phyloP scores from a whole-genome alignment of 2,888 invertebrate genomes.

The Rambutsinella grinnellia region DNA sequence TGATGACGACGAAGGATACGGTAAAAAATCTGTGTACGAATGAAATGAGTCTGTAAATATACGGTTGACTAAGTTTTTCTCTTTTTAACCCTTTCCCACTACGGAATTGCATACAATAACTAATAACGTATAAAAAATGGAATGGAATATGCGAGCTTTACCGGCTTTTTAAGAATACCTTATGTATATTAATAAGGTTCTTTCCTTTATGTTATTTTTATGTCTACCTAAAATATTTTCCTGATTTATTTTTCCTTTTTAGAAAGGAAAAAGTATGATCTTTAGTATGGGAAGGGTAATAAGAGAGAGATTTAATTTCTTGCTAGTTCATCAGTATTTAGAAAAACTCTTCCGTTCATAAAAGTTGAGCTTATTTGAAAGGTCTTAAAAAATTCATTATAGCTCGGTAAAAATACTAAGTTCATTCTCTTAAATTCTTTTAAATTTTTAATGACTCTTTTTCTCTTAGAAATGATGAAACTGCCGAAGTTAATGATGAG shows the following conservation, averaged over 20 bases:
- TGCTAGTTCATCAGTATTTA: not conserved
- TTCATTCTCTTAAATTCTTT: not conserved
- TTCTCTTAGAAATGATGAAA: not conserved
- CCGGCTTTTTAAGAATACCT: no score
- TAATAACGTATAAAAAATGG: no score
- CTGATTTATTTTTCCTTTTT: not conserved
- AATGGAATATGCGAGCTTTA: no score
- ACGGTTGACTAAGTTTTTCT: not conserved
- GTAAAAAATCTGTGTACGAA: constrained; percentile 13
- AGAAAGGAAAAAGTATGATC: not conserved
- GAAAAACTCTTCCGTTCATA: not conserved
- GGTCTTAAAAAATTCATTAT: not conserved
- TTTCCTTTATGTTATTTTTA: not conserved
- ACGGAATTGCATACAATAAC: no score
- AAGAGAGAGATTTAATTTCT: not conserved
- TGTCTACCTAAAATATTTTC: not conserved
- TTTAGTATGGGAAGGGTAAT: not conserved
- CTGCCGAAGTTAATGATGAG: not conserved
- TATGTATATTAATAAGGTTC: no score
- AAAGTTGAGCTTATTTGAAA: no score
- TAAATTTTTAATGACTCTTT: not conserved
- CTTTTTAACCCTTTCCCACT: constrained; percentile 21
- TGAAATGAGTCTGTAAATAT: not conserved
- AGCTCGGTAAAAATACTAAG: no score
- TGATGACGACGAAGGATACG: constrained; percentile 8